A percentile compares a stretch with the other conserved stretches of the same genome.
Evolutionary conservation across 2,797 vertebrate species (phyloP).

Genomic region (Cirrhinus mrigala): DNA sequence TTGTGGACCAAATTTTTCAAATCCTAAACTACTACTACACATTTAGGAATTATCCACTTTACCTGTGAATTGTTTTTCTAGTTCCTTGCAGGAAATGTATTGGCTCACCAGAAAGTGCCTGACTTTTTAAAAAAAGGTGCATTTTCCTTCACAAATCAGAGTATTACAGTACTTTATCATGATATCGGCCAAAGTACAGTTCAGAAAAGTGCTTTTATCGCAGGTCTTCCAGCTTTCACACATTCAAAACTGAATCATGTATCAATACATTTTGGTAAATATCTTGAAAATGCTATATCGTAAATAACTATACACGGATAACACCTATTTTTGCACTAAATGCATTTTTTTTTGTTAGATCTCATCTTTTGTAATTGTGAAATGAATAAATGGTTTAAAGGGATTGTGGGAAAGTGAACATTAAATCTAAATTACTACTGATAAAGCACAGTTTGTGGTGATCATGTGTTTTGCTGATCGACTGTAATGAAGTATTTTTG

Average conservation of each 20-base stretch:
- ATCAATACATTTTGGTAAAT: not conserved
- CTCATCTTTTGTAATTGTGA: conserved; percentile 62
- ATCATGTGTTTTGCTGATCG: not conserved
- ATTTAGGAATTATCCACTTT: not conserved
- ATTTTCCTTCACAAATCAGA: not conserved
- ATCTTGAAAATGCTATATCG: conserved; percentile 34
- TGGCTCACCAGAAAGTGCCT: conserved; percentile 19
- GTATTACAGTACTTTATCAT: conserved; percentile 13
- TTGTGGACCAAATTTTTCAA: conserved; percentile 4
- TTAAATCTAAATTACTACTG: conserved; percentile 76
- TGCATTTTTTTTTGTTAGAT: conserved; percentile 1
- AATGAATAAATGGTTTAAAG: conserved; percentile 67
- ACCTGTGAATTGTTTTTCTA: not conserved
- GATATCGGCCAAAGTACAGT: conserved; percentile 40
- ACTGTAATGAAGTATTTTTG: conserved; percentile 41
- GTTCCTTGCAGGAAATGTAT: not conserved
- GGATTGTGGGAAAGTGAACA: conserved; percentile 56
- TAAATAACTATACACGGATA: conserved; percentile 45
- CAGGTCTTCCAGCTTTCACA: conserved; percentile 43
- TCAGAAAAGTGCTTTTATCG: conserved; percentile 18
- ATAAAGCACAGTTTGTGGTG: conserved; percentile 66
- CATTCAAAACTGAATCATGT: conserved; percentile 11
- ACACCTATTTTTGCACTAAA: conserved; percentile 50
- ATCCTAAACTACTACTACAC: not conserved
- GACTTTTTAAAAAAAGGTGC: conserved; percentile 10